phyloP scores from a whole-genome alignment of 2,797 vertebrate species.

The Acanthis flammea region DNA sequence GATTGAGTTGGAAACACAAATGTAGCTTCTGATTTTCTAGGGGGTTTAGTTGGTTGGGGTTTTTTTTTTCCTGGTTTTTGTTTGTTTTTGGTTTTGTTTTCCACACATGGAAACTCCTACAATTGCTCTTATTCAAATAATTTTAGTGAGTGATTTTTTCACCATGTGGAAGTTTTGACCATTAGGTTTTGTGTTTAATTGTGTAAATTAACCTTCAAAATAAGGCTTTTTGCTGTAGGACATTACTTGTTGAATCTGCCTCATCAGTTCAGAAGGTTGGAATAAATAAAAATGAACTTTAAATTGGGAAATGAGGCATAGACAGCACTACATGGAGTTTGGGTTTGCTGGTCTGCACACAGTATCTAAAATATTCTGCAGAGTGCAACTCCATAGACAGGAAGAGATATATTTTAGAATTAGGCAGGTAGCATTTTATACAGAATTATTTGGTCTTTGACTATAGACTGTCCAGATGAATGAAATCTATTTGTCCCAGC shows the following conservation, averaged over 20 bases:
- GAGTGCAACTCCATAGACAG: background rate
- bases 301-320: background rate
- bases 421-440: background rate
- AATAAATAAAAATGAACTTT: background rate
- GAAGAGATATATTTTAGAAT: background rate
- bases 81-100: background rate
- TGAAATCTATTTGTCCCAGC: background rate
- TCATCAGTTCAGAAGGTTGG: background rate
- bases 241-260: background rate
- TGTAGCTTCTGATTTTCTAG: background rate
- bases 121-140: background rate
- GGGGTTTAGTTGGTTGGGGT: rapidly evolving
- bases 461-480: background rate
- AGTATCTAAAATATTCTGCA: background rate
- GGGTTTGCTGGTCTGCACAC: background rate
- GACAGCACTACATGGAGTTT: background rate
- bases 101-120: background rate
- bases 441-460: background rate
- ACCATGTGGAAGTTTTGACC: background rate
- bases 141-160: background rate
- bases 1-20: background rate
- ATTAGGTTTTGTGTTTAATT: background rate
- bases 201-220: background rate
- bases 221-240: background rate
- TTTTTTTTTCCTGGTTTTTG: no score